These are phyloP conservation scores for Ridgeia piscesae DNA, from an alignment of 1,140 invertebrate species.

Conservation along the genomic window DNA sequence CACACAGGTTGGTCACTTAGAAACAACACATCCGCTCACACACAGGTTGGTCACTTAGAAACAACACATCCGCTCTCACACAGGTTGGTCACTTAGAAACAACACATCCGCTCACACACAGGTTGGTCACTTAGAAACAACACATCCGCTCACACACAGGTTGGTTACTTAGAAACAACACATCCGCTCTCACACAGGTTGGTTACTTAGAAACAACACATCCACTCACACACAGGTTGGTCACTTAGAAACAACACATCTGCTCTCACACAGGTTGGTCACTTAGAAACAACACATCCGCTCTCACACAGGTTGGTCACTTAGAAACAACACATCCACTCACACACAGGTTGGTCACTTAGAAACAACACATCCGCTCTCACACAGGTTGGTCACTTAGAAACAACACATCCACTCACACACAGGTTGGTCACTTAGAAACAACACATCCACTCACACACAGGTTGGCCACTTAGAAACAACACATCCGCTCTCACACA, in stretches of 20 bases:
- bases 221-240: slow-evolving; percentile 51
- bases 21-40: background rate
- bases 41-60: slow-evolving; percentile 30
- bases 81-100: slow-evolving; percentile 37
- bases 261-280: background rate
- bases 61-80: slow-evolving; percentile 51
- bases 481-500: background rate
- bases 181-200: background rate
- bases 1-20: background rate
- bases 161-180: background rate
- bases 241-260: background rate
- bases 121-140: background rate
- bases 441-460: background rate
- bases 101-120: background rate
- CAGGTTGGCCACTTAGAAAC: background rate
- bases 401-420: slow-evolving; percentile 54
- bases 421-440: slow-evolving; percentile 40
- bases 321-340: background rate
- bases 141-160: background rate
- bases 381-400: slow-evolving; percentile 50
- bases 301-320: background rate
- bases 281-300: background rate
- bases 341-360: background rate
- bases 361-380: slow-evolving; percentile 30
- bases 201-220: slow-evolving; percentile 44